These are phyloP conservation scores for Rhynchonycteris naso DNA, from an alignment of 2,797 vertebrate species.

Conservation along the genomic window DNA sequence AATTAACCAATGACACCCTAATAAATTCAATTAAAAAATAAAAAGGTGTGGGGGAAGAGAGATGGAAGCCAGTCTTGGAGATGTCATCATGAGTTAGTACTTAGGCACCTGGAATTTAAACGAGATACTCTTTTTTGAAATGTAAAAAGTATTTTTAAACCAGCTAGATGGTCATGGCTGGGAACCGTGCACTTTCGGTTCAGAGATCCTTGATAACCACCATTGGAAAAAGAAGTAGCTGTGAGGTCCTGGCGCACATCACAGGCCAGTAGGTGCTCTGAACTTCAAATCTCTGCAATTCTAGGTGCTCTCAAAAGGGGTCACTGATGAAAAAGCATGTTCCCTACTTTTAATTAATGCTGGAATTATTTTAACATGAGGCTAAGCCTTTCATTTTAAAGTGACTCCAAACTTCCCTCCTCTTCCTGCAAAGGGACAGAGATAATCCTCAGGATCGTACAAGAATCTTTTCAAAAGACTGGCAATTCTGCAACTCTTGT, in stretches of 20 bases:
- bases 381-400: not conserved
- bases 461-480: not conserved
- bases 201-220: not conserved
- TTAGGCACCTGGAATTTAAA: not conserved
- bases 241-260: accelerated
- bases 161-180: not conserved
- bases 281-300: not conserved
- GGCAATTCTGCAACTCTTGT: not conserved
- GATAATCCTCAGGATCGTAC: not conserved
- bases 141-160: not conserved
- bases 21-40: too few species aligned
- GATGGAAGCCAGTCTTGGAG: not conserved
- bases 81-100: not conserved
- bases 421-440: not conserved
- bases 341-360: not conserved
- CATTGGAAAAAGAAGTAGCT: not conserved
- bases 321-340: not conserved
- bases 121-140: constrained; percentile 6
- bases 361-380: constrained; percentile 3
- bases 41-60: not conserved
- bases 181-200: not conserved
- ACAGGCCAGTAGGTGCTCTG: not conserved
- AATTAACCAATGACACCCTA: too few species aligned
- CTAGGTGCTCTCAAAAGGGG: not conserved
- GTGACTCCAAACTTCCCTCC: not conserved